Percentiles rank a stretch among this genome's conserved stretches.
phyloP scores from a whole-genome alignment of 2,113 vertebrate species.

The Megaptera novaeangliae region DNA sequence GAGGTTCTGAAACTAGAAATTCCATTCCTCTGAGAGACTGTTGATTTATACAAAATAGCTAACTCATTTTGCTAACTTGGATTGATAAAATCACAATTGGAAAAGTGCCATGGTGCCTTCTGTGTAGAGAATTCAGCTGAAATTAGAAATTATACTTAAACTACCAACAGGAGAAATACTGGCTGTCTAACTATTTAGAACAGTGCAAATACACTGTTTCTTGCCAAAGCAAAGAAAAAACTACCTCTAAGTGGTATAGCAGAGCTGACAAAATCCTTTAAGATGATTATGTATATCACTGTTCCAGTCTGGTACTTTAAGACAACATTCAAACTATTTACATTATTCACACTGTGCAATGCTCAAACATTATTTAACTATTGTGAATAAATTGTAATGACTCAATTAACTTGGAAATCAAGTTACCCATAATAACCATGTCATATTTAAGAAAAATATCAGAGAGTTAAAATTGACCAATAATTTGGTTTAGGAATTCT shows the following conservation, averaged over 20 bases:
- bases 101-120: neutral
- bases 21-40: neutral
- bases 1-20: neutral
- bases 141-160: neutral
- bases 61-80: neutral
- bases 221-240: neutral
- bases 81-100: neutral
- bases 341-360: neutral
- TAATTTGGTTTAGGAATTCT: neutral
- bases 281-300: neutral
- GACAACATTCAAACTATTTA: neutral
- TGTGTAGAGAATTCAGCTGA: neutral
- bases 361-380: neutral
- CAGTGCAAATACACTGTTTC: neutral
- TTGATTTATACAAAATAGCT: constrained; percentile 10
- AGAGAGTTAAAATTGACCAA: neutral
- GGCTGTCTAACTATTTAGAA: neutral
- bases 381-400: neutral
- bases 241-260: neutral
- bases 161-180: neutral
- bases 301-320: neutral
- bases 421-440: neutral
- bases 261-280: neutral
- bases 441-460: neutral
- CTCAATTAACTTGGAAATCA: neutral